These are phyloP conservation scores for Gila orcuttii DNA, from an alignment of 2,113 vertebrate species.

Conservation along the genomic window DNA sequence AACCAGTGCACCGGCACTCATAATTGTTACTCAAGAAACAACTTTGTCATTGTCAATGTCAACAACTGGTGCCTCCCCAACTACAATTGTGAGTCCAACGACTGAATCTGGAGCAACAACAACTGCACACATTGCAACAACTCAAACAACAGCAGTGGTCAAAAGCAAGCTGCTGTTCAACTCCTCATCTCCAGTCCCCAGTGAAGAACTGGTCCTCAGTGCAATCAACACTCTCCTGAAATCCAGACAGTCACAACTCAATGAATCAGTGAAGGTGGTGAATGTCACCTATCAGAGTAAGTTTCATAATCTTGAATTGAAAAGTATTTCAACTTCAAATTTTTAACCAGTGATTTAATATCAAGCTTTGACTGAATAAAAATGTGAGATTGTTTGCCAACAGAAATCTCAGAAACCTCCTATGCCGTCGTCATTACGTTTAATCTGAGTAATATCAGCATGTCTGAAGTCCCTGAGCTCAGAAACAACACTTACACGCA, in stretches of 20 bases:
- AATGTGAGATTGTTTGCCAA: background rate
- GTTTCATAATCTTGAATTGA: background rate
- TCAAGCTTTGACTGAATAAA: too few species aligned
- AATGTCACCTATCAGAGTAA: constrained; percentile 25
- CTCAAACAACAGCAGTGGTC: constrained; percentile 8
- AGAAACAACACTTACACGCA: background rate
- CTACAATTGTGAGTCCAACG: background rate
- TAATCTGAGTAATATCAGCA: background rate
- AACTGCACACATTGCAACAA: background rate
- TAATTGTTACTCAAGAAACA: background rate
- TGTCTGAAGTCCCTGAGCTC: background rate
- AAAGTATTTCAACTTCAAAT: too few species aligned
- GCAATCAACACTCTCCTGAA: background rate
- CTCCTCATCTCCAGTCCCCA: background rate
- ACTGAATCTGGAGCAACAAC: background rate
- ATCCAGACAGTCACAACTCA: background rate
- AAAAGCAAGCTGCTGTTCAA: background rate
- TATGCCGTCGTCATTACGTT: background rate
- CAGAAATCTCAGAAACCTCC: constrained; percentile 24
- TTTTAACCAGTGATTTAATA: too few species aligned
- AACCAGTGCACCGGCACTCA: background rate
- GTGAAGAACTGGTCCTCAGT: constrained; percentile 18
- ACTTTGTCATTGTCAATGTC: background rate
- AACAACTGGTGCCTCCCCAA: background rate
- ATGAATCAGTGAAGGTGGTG: background rate